Conservation (phyloP, 2,888 invertebrate genomes). For the Antitype chi region DNA sequence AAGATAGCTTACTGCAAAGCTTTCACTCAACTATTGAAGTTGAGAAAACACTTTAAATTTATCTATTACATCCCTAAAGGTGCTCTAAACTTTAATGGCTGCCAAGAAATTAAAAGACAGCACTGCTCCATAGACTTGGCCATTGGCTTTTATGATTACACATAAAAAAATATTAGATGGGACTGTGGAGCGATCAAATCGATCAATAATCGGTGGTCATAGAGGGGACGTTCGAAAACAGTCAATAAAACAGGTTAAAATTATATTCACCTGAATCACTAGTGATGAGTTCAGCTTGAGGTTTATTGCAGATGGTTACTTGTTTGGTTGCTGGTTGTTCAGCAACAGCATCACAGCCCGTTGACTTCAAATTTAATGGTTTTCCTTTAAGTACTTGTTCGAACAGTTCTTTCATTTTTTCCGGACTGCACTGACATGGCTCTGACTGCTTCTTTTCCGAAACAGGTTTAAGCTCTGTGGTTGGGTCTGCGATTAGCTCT, state of each 20-base stretch:
- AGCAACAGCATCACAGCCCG: slow-evolving; percentile 16
- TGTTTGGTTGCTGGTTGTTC: neutral
- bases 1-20: too few species aligned
- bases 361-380: slow-evolving; percentile 19
- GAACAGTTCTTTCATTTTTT: slow-evolving; percentile 43
- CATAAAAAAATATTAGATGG: neutral
- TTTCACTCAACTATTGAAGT: too few species aligned
- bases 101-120: neutral
- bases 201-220: neutral
- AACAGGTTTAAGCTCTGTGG: neutral
- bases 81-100: neutral
- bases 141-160: neutral
- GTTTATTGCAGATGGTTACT: neutral
- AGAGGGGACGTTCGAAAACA: neutral
- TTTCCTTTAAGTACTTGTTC: slow-evolving; percentile 36
- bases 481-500: neutral
- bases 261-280: slow-evolving; percentile 13
- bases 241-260: neutral
- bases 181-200: neutral
- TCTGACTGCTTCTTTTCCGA: slow-evolving; percentile 7
- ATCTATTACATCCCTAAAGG: too few species aligned
- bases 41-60: too few species aligned
- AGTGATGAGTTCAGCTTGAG: neutral
- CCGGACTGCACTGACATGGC: slow-evolving; percentile 44
- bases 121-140: too few species aligned